Percentiles rank a stretch among this genome's conserved stretches.
Evolutionary conservation across 2,797 vertebrate species (phyloP).

Genomic region (Tympanoctomys barrerae): DNA sequence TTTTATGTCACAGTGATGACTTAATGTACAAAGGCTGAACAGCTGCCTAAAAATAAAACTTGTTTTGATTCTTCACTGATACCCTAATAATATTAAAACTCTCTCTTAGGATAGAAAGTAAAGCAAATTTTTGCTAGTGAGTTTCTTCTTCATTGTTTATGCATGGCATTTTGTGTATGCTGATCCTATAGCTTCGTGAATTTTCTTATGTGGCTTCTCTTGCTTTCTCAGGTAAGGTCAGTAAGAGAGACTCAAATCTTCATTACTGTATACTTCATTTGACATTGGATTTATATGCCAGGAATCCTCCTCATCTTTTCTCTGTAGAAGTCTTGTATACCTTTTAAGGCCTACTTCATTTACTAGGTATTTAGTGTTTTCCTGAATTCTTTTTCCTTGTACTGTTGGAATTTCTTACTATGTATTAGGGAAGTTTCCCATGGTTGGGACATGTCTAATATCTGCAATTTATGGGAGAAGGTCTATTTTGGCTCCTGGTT

Average conservation of each 20-base stretch:
- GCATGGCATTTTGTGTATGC: background rate
- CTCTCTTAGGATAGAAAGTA: conserved; percentile 4
- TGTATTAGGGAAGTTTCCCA: background rate
- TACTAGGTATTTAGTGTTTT: background rate
- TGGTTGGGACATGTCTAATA: background rate
- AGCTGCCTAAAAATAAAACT: background rate
- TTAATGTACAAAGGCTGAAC: background rate
- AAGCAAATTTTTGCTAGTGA: background rate
- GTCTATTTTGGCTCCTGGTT: background rate
- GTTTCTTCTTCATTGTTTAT: background rate
- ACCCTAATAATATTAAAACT: conserved; percentile 51
- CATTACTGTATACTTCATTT: background rate
- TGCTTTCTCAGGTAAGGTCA: background rate
- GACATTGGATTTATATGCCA: background rate
- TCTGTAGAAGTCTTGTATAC: background rate
- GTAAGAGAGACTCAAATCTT: background rate
- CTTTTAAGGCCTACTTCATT: background rate
- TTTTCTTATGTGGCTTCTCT: background rate
- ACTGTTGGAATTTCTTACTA: background rate
- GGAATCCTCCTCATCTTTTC: background rate
- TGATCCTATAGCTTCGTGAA: background rate
- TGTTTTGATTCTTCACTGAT: background rate
- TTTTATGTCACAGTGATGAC: conserved; percentile 51
- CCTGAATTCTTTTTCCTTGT: background rate
- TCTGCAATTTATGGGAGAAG: background rate